Conservation (phyloP, 2,797 vertebrate species). For the Brachyrhaphis roseni region DNA sequence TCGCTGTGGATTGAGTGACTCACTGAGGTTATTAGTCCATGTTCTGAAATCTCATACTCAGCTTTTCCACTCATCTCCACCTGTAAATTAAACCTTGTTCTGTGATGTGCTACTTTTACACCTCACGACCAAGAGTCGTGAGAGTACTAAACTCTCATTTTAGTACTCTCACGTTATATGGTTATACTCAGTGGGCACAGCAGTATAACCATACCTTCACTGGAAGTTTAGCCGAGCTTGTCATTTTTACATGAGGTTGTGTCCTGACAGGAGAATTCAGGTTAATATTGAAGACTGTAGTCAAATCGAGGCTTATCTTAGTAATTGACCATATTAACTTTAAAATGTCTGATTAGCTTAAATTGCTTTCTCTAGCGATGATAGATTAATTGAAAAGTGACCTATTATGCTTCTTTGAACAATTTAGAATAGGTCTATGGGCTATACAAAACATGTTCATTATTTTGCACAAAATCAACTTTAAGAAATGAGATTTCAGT, state of each 20-base stretch:
- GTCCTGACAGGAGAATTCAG: neutral
- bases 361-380: neutral
- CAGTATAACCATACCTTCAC: conserved; percentile 19
- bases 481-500: too few species aligned
- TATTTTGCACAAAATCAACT: too few species aligned
- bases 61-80: conserved; percentile 39
- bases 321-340: neutral
- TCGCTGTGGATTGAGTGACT: conserved; percentile 70
- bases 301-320: neutral
- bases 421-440: too few species aligned
- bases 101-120: conserved; percentile 45
- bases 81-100: conserved; percentile 57
- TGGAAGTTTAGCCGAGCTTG: conserved; percentile 5
- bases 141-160: too few species aligned
- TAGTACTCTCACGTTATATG: too few species aligned
- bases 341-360: neutral
- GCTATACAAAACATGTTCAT: too few species aligned
- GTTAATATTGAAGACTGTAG: neutral
- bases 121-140: conserved; percentile 14
- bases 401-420: too few species aligned
- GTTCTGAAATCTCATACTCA: conserved; percentile 69
- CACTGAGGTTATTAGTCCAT: conserved; percentile 65
- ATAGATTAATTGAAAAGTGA: too few species aligned
- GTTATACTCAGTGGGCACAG: conserved; percentile 16
- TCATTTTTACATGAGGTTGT: neutral